Evolutionary conservation across 2,113 vertebrate genomes (phyloP).

Genomic region (Reinhardtius hippoglossoides): DNA sequence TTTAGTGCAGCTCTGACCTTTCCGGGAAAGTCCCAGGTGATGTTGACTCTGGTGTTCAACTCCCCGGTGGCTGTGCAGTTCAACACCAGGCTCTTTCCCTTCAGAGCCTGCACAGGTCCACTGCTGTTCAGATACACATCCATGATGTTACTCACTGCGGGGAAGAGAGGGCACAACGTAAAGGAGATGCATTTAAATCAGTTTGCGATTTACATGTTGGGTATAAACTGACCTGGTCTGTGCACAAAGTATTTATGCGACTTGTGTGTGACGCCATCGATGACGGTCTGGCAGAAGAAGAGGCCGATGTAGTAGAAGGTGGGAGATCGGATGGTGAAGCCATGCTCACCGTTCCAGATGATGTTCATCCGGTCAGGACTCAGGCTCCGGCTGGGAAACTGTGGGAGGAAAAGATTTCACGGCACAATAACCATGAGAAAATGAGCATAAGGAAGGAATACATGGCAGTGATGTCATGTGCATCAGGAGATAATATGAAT

Average conservation of each 20-base stretch:
- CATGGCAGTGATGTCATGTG: too few relatives aligned
- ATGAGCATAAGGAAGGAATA: too few relatives aligned
- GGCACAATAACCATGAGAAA: too few relatives aligned
- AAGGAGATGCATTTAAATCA: background rate
- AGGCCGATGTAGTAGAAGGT: conserved; percentile 88
- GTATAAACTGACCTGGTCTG: conserved; percentile 82
- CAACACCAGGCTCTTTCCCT: conserved; percentile 84
- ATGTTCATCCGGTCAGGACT: conserved; percentile 87
- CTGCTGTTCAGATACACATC: conserved; percentile 87
- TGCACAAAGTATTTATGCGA: conserved; percentile 85
- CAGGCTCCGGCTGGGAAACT: conserved; percentile 82
- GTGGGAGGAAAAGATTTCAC: conserved; percentile 40
- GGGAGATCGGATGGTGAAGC: conserved; percentile 90
- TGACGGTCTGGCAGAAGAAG: conserved; percentile 86
- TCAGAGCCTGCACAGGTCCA: conserved; percentile 82
- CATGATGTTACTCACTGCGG: conserved; percentile 88
- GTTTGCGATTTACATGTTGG: too few relatives aligned
- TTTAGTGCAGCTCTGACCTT: conserved; percentile 81
- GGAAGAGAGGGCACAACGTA: background rate
- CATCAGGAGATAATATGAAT: too few relatives aligned
- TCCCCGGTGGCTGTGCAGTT: conserved; percentile 90
- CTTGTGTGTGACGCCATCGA: conserved; percentile 75
- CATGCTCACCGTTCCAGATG: conserved; percentile 90
- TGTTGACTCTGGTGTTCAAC: conserved; percentile 91
- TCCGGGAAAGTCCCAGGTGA: conserved; percentile 92